Conservation (phyloP, 92 coral and sea anemone genomes). For the Epizoanthus illoricatus region DNA sequence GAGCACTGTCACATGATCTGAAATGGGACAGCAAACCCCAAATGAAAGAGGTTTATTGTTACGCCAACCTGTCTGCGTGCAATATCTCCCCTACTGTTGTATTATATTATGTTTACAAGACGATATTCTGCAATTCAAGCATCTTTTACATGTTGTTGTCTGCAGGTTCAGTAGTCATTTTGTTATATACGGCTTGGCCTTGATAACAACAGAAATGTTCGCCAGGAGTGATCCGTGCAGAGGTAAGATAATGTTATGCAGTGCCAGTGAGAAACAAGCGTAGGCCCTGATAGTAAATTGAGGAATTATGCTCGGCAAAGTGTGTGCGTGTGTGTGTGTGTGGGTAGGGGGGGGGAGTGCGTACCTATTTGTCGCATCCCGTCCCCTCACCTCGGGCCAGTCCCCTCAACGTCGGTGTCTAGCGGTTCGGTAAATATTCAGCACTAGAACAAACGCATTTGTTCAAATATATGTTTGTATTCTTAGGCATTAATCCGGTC, state of each 20-base stretch:
- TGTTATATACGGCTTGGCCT: conserved; percentile 90
- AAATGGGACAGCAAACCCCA: too few relatives aligned
- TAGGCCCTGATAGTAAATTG: too few relatives aligned
- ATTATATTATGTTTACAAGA: too few relatives aligned
- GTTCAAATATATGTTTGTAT: background rate
- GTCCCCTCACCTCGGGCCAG: background rate
- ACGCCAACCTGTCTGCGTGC: too few relatives aligned
- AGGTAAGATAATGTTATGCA: conserved; percentile 40
- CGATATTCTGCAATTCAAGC: background rate
- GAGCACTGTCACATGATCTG: too few relatives aligned
- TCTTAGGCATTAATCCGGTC: conserved; percentile 50
- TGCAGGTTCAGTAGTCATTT: conserved; percentile 92
- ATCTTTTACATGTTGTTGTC: background rate
- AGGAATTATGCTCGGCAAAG: background rate
- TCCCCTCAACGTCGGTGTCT: too few relatives aligned
- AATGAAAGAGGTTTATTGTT: too few relatives aligned
- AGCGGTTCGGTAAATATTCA: too few relatives aligned
- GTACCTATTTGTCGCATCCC: too few relatives aligned
- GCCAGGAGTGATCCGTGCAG: conserved; percentile 76
- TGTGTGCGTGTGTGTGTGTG: too few relatives aligned
- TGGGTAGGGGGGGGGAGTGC: too few relatives aligned
- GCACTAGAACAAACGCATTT: background rate
- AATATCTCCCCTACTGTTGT: too few relatives aligned
- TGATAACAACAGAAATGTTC: conserved; percentile 93
- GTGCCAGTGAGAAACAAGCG: background rate